These are phyloP conservation scores for Cebidichthys violaceus DNA, from an alignment of 2,113 vertebrate species.

Conservation along the genomic window DNA sequence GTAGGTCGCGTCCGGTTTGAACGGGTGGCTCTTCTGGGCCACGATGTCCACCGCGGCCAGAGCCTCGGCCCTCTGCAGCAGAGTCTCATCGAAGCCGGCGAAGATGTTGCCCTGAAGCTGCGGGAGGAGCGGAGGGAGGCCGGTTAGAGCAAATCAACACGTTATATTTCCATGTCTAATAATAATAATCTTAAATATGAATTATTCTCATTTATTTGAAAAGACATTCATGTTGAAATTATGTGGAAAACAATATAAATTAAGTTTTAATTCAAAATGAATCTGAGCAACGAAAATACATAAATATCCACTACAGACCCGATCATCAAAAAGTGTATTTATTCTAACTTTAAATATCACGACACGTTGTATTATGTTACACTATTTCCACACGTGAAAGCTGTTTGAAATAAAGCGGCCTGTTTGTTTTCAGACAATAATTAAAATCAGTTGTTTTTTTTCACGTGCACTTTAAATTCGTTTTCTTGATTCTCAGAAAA, in stretches of 20 bases:
- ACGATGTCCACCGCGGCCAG: constrained; percentile 94
- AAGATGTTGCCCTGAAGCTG: constrained; percentile 95
- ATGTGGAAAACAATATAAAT: background rate
- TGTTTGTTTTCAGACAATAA: background rate
- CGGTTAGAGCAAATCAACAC: too few relatives aligned
- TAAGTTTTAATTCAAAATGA: background rate
- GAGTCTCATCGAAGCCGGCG: constrained; percentile 92
- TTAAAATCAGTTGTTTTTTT: background rate
- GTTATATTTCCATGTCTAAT: too few relatives aligned
- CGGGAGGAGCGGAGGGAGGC: too few relatives aligned
- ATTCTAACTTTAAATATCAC: background rate
- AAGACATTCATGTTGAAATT: background rate
- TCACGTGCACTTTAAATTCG: background rate
- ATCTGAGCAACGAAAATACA: background rate
- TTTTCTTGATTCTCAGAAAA: background rate
- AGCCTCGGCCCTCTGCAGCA: constrained; percentile 92
- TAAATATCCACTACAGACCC: background rate
- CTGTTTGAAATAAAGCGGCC: too few relatives aligned
- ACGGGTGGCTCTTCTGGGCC: constrained; percentile 92
- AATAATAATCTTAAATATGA: too few relatives aligned
- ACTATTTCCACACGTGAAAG: background rate
- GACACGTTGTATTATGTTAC: background rate
- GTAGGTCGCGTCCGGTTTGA: constrained; percentile 95
- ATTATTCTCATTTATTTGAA: background rate
- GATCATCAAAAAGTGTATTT: background rate